Percentiles rank a stretch among this genome's conserved stretches.
These are phyloP conservation scores for Idaea biselata DNA, from an alignment of 2,888 invertebrate species.

Conservation along the genomic window DNA sequence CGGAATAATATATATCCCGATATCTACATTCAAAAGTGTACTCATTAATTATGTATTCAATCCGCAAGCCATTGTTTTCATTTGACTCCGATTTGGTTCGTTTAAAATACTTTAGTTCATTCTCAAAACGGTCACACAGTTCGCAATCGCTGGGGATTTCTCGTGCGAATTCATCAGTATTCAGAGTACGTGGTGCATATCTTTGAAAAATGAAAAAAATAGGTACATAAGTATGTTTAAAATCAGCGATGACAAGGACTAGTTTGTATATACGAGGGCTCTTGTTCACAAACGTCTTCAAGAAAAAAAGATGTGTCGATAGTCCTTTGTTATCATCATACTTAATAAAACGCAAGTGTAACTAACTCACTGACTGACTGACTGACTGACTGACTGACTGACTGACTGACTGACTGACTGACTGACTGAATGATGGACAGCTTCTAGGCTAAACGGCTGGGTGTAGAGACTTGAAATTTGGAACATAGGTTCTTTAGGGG, in stretches of 20 bases:
- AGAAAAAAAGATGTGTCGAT: background rate
- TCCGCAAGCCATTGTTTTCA: conserved; percentile 10
- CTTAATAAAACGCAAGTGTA: too few species aligned
- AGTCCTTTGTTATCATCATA: too few species aligned
- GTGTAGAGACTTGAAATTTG: too few species aligned
- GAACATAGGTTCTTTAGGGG: too few species aligned
- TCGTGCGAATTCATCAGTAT: conserved; percentile 28
- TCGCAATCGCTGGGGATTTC: conserved; percentile 11
- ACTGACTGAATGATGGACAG: too few species aligned
- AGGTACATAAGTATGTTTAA: conserved; percentile 23
- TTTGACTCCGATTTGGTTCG: conserved; percentile 11
- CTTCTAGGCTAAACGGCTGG: too few species aligned
- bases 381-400: too few species aligned
- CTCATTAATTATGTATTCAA: background rate
- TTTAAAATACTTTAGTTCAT: conserved; percentile 15
- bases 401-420: too few species aligned
- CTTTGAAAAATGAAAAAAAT: conserved; percentile 33
- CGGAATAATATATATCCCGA: background rate
- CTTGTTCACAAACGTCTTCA: conserved; percentile 2
- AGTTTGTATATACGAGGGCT: conserved; percentile 1
- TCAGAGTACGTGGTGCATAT: conserved; percentile 22
- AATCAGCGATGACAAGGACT: conserved; percentile 34
- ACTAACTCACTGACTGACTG: too few species aligned
- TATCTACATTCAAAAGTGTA: background rate
- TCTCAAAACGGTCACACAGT: conserved; percentile 20